Evolutionary conservation across 2,113 vertebrate species (phyloP), one percentile per base, ranked within the genome.

Genomic region (Bostrychus sinensis): DNA sequence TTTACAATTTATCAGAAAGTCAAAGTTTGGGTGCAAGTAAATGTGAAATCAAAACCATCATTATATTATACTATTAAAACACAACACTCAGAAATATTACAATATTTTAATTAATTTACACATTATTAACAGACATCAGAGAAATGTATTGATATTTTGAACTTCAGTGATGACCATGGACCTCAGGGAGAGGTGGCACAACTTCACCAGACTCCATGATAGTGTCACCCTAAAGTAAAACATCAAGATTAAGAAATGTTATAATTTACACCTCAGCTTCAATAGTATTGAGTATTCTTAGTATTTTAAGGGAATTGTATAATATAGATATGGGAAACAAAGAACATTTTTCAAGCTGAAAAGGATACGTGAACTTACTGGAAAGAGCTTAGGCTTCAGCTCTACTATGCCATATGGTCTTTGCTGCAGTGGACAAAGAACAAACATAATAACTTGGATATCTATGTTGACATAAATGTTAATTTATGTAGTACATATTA

Each of bases 301-400:
- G n/a, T n/a, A n/a, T n/a, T n/a, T n/a, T n/a, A n/a, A n/a, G n/a
- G n/a, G n/a, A n/a, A n/a, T n/a, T n/a, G n/a, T n/a, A n/a, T n/a
- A n/a, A n/a, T n/a, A n/a, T n/a, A n/a, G n/a, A n/a, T n/a, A n/a
- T n/a, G n/a, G n/a, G n/a, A n/a, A n/a, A n/a, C n/a, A n/a, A 34
- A 34, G 32, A 34, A 34, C 3, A 2, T 4, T 34, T 2, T 10
- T 7, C 32, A 34, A 10, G 32, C 7, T 19, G 2, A 14, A 48
- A n/a, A n/a, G n/a, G n/a, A n/a, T n/a, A n/a, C n/a, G n/a, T 39
- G 68, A 57, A 95, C 95, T 95, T 88, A 97, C 95, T 30, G 95
- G 95, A 60, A 92, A 96, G 70, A 97, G 72, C 63, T 7, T 90
- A 58, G 85, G 91, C 74, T 94, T 96, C 45, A 54, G 17, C 0